Percentiles rank a stretch among this genome's conserved stretches.
These are phyloP conservation scores for Cyphomyrus discorhynchus DNA, from an alignment of 2,113 vertebrate species.

Conservation along the genomic window DNA sequence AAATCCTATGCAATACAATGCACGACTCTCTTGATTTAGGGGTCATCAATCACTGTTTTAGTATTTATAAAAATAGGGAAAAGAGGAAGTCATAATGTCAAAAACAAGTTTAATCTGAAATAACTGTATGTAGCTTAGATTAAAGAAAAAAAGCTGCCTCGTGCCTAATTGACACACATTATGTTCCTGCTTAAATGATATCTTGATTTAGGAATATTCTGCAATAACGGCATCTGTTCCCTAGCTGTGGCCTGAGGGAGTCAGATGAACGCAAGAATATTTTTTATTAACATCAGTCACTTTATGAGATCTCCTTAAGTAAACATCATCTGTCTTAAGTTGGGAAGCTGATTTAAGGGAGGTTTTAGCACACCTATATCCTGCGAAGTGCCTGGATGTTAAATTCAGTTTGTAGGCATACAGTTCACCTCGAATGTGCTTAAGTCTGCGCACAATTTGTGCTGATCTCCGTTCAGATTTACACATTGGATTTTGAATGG, in stretches of 20 bases:
- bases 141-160: neutral
- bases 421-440: neutral
- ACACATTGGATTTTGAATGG: neutral
- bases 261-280: slow-evolving; percentile 28
- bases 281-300: neutral
- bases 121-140: neutral
- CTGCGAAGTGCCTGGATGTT: neutral
- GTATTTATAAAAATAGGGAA: neutral
- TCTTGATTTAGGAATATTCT: neutral
- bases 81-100: slow-evolving; percentile 4
- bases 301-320: neutral
- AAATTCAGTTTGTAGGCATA: neutral
- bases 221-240: neutral
- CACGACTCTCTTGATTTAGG: neutral
- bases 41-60: neutral
- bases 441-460: neutral
- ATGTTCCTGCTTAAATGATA: neutral
- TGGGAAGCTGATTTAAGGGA: neutral
- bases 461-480: neutral
- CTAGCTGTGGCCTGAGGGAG: slow-evolving; percentile 11
- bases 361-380: neutral
- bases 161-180: neutral
- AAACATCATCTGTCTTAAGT: neutral
- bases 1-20: neutral
- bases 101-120: neutral